These are phyloP conservation scores for Agrochola lychnidis DNA, from an alignment of 2,888 invertebrate genomes.

Conservation along the genomic window DNA sequence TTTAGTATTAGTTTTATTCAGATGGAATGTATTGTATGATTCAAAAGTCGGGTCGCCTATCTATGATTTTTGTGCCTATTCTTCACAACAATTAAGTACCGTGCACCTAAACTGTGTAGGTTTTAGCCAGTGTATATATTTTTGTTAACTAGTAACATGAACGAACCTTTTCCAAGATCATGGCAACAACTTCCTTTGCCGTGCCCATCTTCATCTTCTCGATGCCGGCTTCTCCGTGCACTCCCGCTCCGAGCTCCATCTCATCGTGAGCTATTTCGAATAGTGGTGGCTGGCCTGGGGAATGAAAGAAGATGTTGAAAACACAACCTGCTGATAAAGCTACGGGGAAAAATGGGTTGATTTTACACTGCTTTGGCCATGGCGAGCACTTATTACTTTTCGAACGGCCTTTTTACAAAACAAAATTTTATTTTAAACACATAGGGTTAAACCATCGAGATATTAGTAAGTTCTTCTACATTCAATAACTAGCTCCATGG, in stretches of 20 bases:
- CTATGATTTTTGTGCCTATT: neutral
- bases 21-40: neutral
- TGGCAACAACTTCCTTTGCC: constrained; percentile 85
- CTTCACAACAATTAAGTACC: neutral
- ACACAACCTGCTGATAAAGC: neutral
- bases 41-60: neutral
- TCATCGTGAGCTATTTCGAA: constrained; percentile 92
- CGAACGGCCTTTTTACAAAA: neutral
- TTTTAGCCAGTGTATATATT: neutral
- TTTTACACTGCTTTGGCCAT: neutral
- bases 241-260: constrained; percentile 92
- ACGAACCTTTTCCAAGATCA: constrained; percentile 86
- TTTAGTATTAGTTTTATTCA: neutral
- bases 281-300: constrained; percentile 89
- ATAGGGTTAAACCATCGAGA: neutral
- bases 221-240: constrained; percentile 90
- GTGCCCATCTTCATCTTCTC: constrained; percentile 84
- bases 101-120: neutral
- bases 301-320: neutral
- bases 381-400: neutral
- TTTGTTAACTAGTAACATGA: neutral
- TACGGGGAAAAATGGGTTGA: neutral
- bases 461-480: neutral
- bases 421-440: neutral
- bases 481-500: neutral